These are phyloP conservation scores for Gephyroberyx darwinii DNA, from an alignment of 2,797 vertebrate species.

Conservation along the genomic window DNA sequence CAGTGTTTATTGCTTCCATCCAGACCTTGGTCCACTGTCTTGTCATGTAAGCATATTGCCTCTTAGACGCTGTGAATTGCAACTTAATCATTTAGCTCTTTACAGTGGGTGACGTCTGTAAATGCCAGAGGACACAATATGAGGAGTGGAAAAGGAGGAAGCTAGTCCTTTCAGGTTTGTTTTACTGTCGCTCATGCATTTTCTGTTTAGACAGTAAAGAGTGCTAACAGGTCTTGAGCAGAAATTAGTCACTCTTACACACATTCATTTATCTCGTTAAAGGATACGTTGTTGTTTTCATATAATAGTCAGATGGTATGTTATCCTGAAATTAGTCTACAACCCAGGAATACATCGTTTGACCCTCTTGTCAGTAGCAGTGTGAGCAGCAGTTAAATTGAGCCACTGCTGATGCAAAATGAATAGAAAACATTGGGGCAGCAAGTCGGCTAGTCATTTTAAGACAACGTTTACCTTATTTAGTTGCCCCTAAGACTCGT, in stretches of 20 bases:
- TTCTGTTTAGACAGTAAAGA: conserved; percentile 11
- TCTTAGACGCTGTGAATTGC: conserved; percentile 23
- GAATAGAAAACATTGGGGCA: conserved; percentile 13
- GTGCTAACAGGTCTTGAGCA: conserved; percentile 15
- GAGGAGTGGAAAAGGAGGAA: conserved; percentile 3
- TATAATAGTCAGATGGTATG: not conserved
- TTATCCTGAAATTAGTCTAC: not conserved
- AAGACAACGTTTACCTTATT: conserved; percentile 22
- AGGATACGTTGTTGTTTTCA: not conserved
- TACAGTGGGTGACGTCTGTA: conserved; percentile 32
- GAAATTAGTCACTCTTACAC: conserved; percentile 13
- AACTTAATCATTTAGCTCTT: conserved; percentile 21
- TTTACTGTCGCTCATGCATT: conserved; percentile 13
- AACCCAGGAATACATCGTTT: conserved; percentile 3
- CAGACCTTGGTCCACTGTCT: conserved; percentile 40
- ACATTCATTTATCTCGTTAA: conserved; percentile 1
- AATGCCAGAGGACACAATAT: conserved; percentile 27
- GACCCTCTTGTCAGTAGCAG: conserved; percentile 1
- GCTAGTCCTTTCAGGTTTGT: conserved; percentile 2
- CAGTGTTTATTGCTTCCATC: conserved; percentile 69
- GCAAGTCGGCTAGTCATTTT: conserved; percentile 7
- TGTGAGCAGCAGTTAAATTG: conserved; percentile 24
- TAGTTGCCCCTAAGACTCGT: conserved; percentile 15
- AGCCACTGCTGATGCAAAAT: conserved; percentile 25
- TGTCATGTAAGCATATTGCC: conserved; percentile 45